Evolutionary conservation across 2,797 vertebrate species (phyloP).

Genomic region (Triplophysa bombifrons): DNA sequence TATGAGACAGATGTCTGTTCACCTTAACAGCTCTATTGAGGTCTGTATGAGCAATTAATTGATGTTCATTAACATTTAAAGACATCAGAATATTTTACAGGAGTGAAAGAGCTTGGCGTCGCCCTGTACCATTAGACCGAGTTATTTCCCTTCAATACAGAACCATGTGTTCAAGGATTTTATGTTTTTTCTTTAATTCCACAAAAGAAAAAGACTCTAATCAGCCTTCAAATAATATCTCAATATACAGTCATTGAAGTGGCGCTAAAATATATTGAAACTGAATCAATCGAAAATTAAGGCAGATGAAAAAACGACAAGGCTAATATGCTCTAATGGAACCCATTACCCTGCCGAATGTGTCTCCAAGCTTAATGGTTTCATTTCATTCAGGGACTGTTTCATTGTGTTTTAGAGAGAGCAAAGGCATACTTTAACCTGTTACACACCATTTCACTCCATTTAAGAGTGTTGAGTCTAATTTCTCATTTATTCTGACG

Average conservation of each 20-base stretch:
- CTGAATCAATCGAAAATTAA: slow-evolving; percentile 70
- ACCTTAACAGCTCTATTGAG: background rate
- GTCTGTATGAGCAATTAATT: slow-evolving; percentile 9
- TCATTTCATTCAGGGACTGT: slow-evolving; percentile 54
- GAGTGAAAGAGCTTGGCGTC: background rate
- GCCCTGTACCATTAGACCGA: slow-evolving; percentile 67
- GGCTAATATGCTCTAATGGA: slow-evolving; percentile 65
- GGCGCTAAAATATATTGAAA: slow-evolving; percentile 63
- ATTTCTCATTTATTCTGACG: slow-evolving; percentile 56
- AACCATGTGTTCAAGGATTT: slow-evolving; percentile 67
- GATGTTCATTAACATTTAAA: slow-evolving; percentile 7
- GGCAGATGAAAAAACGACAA: slow-evolving; percentile 51
- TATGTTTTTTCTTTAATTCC: slow-evolving; percentile 73
- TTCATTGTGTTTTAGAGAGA: slow-evolving; percentile 52
- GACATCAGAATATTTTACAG: background rate
- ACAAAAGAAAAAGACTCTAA: slow-evolving; percentile 66
- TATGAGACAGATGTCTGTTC: slow-evolving; percentile 17
- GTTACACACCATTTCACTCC: slow-evolving; percentile 70
- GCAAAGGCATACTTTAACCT: slow-evolving; percentile 55
- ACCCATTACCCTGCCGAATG: slow-evolving; percentile 59
- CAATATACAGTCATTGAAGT: slow-evolving; percentile 66
- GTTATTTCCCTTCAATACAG: slow-evolving; percentile 58
- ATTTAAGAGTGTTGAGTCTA: slow-evolving; percentile 59
- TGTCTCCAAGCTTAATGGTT: slow-evolving; percentile 62
- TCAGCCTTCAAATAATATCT: slow-evolving; percentile 73